Percentiles rank a stretch among this genome's conserved stretches.
phyloP scores from a whole-genome alignment of 2,113 vertebrate genomes.

The Catharus minimus region DNA sequence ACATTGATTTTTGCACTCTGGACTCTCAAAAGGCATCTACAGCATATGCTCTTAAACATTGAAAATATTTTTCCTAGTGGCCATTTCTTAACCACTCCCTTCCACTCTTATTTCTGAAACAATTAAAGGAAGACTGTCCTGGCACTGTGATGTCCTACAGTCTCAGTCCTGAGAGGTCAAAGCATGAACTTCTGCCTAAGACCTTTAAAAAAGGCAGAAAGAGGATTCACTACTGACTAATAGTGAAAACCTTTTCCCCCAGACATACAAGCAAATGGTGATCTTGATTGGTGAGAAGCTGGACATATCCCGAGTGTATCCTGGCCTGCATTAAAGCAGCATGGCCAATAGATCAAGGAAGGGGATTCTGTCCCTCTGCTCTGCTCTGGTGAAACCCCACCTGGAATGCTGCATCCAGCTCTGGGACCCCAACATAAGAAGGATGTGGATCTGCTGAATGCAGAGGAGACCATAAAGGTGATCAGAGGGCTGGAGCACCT shows the following conservation, averaged over 20 bases:
- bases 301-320: not conserved
- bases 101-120: not conserved
- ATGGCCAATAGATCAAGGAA: fast-evolving
- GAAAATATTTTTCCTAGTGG: not conserved
- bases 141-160: not conserved
- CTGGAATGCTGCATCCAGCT: not conserved
- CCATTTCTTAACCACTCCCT: not conserved
- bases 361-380: not conserved
- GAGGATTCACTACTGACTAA: not conserved
- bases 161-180: not conserved
- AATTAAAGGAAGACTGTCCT: not conserved
- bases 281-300: not conserved
- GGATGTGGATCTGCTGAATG: not conserved
- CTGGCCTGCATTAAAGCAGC: not conserved
- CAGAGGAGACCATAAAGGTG: not conserved
- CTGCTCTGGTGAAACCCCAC: not conserved
- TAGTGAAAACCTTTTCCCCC: not conserved
- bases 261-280: not conserved
- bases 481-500: not conserved
- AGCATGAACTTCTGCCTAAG: not conserved
- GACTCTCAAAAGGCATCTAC: not conserved
- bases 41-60: not conserved
- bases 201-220: not conserved
- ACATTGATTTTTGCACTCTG: not conserved
- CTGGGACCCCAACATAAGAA: fast-evolving